Evolutionary conservation across 2,888 invertebrate species (phyloP).

Genomic region (Mythimna ferrago): DNA sequence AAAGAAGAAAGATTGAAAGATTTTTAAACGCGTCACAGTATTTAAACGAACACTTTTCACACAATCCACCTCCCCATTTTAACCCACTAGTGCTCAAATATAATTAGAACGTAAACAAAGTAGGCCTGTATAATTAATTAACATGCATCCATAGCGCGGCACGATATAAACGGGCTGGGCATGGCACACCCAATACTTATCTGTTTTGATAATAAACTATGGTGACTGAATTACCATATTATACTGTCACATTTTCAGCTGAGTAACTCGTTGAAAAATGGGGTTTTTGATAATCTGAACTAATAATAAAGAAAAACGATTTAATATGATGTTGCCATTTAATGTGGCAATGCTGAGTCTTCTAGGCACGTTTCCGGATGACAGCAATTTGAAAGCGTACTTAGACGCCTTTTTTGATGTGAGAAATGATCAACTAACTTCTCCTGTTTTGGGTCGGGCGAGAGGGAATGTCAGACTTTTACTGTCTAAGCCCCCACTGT

Average conservation of each 20-base stretch:
- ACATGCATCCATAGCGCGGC: constrained; percentile 62
- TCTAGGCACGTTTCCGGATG: no score
- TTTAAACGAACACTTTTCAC: constrained; percentile 22
- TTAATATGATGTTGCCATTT: no score
- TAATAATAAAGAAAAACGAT: no score
- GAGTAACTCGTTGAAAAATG: constrained; percentile 49
- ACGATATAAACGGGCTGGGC: constrained; percentile 72
- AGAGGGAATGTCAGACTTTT: no score
- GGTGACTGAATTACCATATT: constrained; percentile 69
- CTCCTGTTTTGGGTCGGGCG: no score
- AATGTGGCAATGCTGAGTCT: no score
- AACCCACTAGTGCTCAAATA: constrained; percentile 19
- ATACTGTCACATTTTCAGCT: constrained; percentile 52
- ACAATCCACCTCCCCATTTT: constrained; percentile 8
- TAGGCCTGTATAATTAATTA: constrained; percentile 61
- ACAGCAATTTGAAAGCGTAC: no score
- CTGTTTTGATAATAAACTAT: constrained; percentile 66
- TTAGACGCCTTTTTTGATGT: no score
- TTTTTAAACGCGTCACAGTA: background rate
- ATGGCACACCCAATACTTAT: constrained; percentile 69
- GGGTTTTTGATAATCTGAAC: constrained; percentile 17
- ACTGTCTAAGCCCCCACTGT: no score
- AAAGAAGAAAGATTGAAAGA: background rate
- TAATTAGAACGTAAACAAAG: constrained; percentile 52
- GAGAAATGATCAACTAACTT: no score